Percentiles rank a stretch among this genome's conserved stretches.
phyloP scores from a whole-genome alignment of 2,888 invertebrate species.

The Fragum sueziense region DNA sequence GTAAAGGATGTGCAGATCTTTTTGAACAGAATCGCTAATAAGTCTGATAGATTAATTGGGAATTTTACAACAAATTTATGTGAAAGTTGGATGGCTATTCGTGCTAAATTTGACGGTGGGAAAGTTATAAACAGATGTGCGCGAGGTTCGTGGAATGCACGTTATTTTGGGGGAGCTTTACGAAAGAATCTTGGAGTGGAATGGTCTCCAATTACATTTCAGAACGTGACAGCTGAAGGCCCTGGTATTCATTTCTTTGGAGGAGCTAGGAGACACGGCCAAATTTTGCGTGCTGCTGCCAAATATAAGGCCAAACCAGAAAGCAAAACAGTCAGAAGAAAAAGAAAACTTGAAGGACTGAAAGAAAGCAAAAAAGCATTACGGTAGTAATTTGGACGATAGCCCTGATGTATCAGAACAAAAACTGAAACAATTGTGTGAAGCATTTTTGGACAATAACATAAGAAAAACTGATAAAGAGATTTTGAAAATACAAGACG shows the following conservation, averaged over 20 bases:
- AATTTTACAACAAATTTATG: constrained; percentile 53
- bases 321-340: constrained; percentile 4
- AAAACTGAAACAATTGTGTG: neutral
- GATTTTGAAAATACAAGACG: constrained; percentile 10
- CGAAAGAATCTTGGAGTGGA: constrained; percentile 33
- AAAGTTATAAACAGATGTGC: constrained; percentile 43
- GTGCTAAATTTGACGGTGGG: constrained; percentile 56
- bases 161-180: constrained; percentile 45
- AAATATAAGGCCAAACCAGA: constrained; percentile 14
- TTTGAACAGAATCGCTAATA: constrained; percentile 44
- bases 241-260: constrained; percentile 8
- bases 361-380: constrained; percentile 28
- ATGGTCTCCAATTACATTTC: constrained; percentile 30
- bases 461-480: constrained; percentile 7
- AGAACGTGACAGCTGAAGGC: neutral
- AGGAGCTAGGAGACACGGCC: neutral
- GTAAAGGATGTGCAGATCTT: constrained; percentile 33
- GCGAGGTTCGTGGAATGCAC: constrained; percentile 41
- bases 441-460: neutral
- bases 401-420: constrained; percentile 5
- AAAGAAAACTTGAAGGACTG: constrained; percentile 16
- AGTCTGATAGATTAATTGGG: constrained; percentile 40
- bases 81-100: constrained; percentile 52
- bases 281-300: neutral
- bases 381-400: constrained; percentile 27